Evolutionary conservation across 2,113 vertebrate genomes (phyloP).

Genomic region (Coptodon rendalli): DNA sequence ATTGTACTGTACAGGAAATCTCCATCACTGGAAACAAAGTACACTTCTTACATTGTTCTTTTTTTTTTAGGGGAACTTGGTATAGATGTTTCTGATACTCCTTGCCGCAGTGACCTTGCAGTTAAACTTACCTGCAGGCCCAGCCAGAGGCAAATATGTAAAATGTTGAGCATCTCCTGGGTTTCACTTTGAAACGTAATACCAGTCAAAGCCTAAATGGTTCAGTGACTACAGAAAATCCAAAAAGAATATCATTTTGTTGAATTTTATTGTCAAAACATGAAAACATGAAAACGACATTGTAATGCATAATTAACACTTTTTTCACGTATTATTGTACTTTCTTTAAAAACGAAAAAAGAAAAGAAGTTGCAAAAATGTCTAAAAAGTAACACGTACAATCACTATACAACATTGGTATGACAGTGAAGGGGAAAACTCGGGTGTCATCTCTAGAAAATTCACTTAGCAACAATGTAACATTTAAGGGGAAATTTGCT

Average conservation of each 20-base stretch:
- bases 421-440: rapidly evolving
- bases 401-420: background rate
- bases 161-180: background rate
- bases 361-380: background rate
- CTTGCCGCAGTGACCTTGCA: background rate
- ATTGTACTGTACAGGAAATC: background rate
- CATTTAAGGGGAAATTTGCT: background rate
- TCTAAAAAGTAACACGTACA: background rate
- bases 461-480: background rate
- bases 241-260: background rate
- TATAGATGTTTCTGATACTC: constrained; percentile 42
- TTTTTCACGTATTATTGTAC: background rate
- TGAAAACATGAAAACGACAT: background rate
- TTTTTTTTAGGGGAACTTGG: constrained; percentile 33
- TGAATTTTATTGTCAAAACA: background rate
- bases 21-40: background rate
- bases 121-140: background rate
- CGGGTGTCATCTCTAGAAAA: background rate
- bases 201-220: background rate
- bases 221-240: background rate
- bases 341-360: background rate
- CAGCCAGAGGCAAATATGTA: constrained; percentile 20
- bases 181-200: background rate
- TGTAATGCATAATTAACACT: background rate
- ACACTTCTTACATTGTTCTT: background rate